Evolutionary conservation across 2,797 vertebrate species (phyloP), one percentile per base, ranked within the genome.

Genomic region (Gastrophryne carolinensis): DNA sequence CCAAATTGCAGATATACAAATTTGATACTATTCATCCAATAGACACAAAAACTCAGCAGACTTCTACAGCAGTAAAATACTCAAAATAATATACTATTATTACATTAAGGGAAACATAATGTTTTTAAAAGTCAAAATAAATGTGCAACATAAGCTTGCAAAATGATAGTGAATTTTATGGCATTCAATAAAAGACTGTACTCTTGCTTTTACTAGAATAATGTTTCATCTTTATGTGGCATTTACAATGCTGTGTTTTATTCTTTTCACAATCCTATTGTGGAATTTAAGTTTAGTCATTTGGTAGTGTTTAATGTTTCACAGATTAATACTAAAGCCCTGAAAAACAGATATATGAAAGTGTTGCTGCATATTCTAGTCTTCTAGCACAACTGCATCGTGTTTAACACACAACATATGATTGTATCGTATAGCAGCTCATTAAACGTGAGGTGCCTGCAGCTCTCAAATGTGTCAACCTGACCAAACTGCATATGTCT

Each of bases 201-300:
- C 75, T 77, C 68, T 72, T 57, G 67, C 52, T 65, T 71, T 72
- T 72, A 64, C 58, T 77, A 65, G 75, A 58, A 72, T 70, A 72
- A 77, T 77, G 67, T 65, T 65, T 77, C 75, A 77, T 71, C 50
- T 77, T 77, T 77, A 77, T 77, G 75, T 77, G 75, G 67, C 75
- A 77, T 77, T 77, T 77, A 77, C 75, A 77, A 58, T 77, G 37
- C 39, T 71, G 27, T 77, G 54, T 65, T 77, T 71, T 77, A 77
- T 77, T 77, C 58, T 60, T 26, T 77, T 32, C 30, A 57, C 67
- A 57, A 63, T 57, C 32, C 52, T 63, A 58, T 58, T 52, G 64
- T 68, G 19, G 54, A 68, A 68, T 53, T 52, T 77, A 52, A 50
- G 19, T 64, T 57, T 77, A 77, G 67, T 71, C 49, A 39, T 72